Base-by-base conservation (phyloP, 2,113 vertebrate species). In the Oplegnathus fasciatus region DNA sequence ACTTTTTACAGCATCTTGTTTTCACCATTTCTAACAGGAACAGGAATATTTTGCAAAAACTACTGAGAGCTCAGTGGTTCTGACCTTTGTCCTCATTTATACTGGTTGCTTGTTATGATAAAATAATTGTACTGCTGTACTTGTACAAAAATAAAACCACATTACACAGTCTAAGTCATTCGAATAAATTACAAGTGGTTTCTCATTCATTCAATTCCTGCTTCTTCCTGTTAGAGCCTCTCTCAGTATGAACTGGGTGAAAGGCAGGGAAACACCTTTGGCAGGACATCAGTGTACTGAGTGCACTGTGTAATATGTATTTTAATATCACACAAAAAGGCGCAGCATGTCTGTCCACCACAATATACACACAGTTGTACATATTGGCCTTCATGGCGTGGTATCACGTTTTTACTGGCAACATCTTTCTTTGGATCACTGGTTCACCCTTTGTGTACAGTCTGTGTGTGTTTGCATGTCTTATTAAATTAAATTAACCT, bases 231-330 rank as follows among this genome's bases (percentile, higher is more conserved):
- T 57, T 70, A 22, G 18, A 65, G 74, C 74, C 64, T 40, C 58
- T 76, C 64, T 61, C 44, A 58, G 37, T 60, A 40, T 28, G 44
- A 75, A 72, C 40, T 78, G 74, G 83, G 66, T 86, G 61, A 84
- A 88, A 86, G 69, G 81, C 37, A 67, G 61, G 80, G 83, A 60
- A 89, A 86, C 67, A 84, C 81, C 75, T 79, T 79, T 74, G 60
- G 48, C 85, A 84, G 15, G 42, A 55, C 28, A 54, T n/a, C 48
- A 66, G 24, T 30, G 10, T 44, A 24, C n/a, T 50, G 50, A 78
- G 44, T 26, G 28, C 11, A 4, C 62, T 30, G 20, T 17, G 14
- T 15, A 14, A 34, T 37, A 15, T 55, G 30, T 54, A 28, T 81
- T 68, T 26, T 3, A 65, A 80, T 54, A 44, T 57, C 32, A 75